Evolutionary conservation across 1,140 invertebrate species (phyloP).

Genomic region (Zaprionus tsacasi): DNA sequence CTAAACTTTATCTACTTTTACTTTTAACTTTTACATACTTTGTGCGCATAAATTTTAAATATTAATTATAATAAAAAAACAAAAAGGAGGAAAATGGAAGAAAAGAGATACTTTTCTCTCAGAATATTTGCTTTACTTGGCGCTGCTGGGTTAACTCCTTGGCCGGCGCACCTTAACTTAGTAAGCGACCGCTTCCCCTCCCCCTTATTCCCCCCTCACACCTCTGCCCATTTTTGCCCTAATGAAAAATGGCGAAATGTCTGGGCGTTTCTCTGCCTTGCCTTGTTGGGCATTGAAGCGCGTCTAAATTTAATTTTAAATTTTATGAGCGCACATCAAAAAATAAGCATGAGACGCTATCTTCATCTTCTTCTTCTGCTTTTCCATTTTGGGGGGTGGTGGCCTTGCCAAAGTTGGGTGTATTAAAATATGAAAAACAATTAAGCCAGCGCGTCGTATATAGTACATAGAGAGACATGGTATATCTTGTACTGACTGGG

Average conservation of each 20-base stretch:
- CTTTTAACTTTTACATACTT: slow-evolving; percentile 10
- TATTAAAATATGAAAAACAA: slow-evolving; percentile 80
- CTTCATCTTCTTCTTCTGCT: neutral
- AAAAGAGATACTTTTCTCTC: neutral
- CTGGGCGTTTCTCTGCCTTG: slow-evolving; percentile 32
- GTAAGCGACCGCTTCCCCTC: neutral
- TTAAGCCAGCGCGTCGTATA: slow-evolving; percentile 47
- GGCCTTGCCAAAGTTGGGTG: slow-evolving; percentile 55
- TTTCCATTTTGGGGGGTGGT: slow-evolving; percentile 35
- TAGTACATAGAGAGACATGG: neutral
- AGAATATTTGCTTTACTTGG: slow-evolving; percentile 39
- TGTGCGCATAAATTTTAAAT: slow-evolving; percentile 29
- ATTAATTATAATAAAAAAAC: slow-evolving; percentile 32
- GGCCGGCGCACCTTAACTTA: slow-evolving; percentile 28
- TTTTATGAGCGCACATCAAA: slow-evolving; percentile 79
- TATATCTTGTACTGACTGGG: neutral
- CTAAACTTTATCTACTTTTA: slow-evolving; percentile 1
- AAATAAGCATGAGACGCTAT: slow-evolving; percentile 45
- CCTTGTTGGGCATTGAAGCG: slow-evolving; percentile 37
- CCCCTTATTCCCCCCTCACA: neutral
- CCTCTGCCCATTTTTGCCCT: slow-evolving; percentile 11
- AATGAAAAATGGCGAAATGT: slow-evolving; percentile 69
- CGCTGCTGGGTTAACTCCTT: slow-evolving; percentile 35
- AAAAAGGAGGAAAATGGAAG: slow-evolving; percentile 1
- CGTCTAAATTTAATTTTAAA: slow-evolving; percentile 76